Conservation (phyloP, 2,888 invertebrate species). For the Physocephala rufipes region DNA sequence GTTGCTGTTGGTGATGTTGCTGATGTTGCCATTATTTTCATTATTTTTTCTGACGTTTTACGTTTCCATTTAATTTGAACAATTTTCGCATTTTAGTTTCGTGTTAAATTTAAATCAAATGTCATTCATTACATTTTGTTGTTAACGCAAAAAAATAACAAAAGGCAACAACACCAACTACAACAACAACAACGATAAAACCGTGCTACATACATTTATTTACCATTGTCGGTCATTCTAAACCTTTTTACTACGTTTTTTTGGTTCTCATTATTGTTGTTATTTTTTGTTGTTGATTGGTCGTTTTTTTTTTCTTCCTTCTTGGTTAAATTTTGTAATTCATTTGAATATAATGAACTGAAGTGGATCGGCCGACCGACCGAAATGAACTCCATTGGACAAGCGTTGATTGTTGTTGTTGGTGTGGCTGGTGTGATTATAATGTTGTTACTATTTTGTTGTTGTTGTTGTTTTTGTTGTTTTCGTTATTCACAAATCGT, state of each 20-base stretch:
- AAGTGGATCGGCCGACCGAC: not conserved
- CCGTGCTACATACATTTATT: too few relatives aligned
- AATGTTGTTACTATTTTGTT: slow-evolving; percentile 3
- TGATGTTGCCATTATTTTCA: not conserved
- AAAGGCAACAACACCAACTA: too few relatives aligned
- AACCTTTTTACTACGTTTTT: not conserved
- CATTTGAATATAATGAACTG: slow-evolving; percentile 6
- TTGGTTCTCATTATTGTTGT: not conserved
- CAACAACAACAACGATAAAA: too few relatives aligned
- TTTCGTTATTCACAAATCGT: slow-evolving; percentile 36
- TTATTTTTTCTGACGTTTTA: not conserved
- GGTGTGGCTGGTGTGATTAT: slow-evolving; percentile 13
- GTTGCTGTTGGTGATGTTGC: not conserved
- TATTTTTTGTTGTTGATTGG: too few relatives aligned
- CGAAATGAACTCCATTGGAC: not conserved
- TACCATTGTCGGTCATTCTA: slow-evolving; percentile 18
- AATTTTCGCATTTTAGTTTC: slow-evolving; percentile 20
- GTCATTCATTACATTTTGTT: too few relatives aligned
- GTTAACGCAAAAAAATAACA: not conserved
- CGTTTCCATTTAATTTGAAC: not conserved
- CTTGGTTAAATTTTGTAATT: slow-evolving; percentile 5
- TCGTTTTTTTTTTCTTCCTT: too few relatives aligned
- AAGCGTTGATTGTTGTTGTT: slow-evolving; percentile 6
- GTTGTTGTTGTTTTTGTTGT: slow-evolving; percentile 3
- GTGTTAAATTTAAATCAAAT: slow-evolving; percentile 27